A percentile compares a stretch with the other conserved stretches of the same genome.
Evolutionary conservation across 1,140 invertebrate species (phyloP).

Genomic region (Drosophila yakuba): DNA sequence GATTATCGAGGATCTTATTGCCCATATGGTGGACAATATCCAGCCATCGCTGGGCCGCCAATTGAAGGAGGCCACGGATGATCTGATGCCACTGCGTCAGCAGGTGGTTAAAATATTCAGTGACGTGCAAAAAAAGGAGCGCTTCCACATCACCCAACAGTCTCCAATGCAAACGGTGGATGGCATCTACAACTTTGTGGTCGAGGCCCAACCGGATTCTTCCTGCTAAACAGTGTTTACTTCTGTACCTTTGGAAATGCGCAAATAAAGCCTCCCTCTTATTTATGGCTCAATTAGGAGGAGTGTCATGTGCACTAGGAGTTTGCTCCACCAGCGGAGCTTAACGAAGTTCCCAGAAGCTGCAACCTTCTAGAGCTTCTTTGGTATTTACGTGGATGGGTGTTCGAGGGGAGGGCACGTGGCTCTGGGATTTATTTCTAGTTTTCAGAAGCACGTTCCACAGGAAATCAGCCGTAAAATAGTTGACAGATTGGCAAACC

Average conservation of each 20-base stretch:
- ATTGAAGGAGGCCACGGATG: constrained; percentile 7
- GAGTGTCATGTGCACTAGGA: constrained; percentile 43
- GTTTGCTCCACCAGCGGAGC: not conserved
- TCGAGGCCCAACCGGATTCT: constrained; percentile 2
- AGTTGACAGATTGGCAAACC: constrained; percentile 39
- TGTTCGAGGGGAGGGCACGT: constrained; percentile 5
- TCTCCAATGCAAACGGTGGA: not conserved
- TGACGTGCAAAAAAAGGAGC: not conserved
- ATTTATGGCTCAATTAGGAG: constrained; percentile 45
- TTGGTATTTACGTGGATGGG: not conserved
- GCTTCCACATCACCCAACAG: constrained; percentile 13
- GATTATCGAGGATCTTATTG: constrained; percentile 25
- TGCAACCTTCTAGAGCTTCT: constrained; percentile 11
- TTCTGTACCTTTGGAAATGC: not conserved
- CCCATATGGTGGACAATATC: constrained; percentile 10
- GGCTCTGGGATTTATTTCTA: constrained; percentile 12
- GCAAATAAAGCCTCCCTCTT: constrained; percentile 26
- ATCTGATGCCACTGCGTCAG: constrained; percentile 9
- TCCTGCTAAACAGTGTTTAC: not conserved
- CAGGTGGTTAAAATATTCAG: constrained; percentile 11
- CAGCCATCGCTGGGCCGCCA: constrained; percentile 1
- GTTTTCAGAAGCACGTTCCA: constrained; percentile 2
- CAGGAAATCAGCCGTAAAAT: constrained; percentile 22
- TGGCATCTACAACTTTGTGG: not conserved
- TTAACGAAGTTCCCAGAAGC: constrained; percentile 2